phyloP scores from a whole-genome alignment of 1,140 invertebrate species.

The Hypsibius dujardini region DNA sequence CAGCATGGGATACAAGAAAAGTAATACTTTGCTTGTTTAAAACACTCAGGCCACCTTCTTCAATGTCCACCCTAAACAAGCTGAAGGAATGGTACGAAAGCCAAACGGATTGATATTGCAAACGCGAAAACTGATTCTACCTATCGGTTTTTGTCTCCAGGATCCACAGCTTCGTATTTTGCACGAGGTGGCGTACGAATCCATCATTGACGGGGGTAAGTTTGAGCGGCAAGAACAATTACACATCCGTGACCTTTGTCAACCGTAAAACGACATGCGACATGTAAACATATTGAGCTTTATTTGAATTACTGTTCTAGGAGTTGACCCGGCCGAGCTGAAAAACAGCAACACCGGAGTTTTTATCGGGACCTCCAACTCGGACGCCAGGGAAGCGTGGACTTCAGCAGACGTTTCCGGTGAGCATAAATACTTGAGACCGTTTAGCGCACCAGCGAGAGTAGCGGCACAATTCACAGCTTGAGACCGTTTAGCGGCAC shows the following conservation, averaged over 20 bases:
- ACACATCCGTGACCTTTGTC: too few species aligned
- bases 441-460: too few species aligned
- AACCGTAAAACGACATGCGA: too few species aligned
- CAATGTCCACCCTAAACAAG: constrained; percentile 37
- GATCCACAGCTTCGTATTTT: constrained; percentile 79
- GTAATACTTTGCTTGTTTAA: too few species aligned
- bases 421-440: not conserved
- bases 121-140: not conserved
- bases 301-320: constrained; percentile 29
- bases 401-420: constrained; percentile 28
- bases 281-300: too few species aligned
- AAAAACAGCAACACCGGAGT: constrained; percentile 69
- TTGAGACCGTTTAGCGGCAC: too few species aligned
- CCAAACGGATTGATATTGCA: constrained; percentile 37
- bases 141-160: constrained; percentile 28
- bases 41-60: constrained; percentile 36
- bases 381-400: constrained; percentile 68
- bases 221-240: not conserved
- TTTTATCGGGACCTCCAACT: constrained; percentile 66
- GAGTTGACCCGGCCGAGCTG: constrained; percentile 56
- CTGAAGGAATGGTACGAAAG: constrained; percentile 37
- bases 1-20: too few species aligned
- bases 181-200: constrained; percentile 80
- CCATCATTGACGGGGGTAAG: constrained; percentile 70
- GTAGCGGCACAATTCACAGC: too few species aligned